Evolutionary conservation across 2,797 vertebrate genomes (phyloP), one percentile per base, ranked within the genome.

Genomic region (Pempheris klunzingeri): DNA sequence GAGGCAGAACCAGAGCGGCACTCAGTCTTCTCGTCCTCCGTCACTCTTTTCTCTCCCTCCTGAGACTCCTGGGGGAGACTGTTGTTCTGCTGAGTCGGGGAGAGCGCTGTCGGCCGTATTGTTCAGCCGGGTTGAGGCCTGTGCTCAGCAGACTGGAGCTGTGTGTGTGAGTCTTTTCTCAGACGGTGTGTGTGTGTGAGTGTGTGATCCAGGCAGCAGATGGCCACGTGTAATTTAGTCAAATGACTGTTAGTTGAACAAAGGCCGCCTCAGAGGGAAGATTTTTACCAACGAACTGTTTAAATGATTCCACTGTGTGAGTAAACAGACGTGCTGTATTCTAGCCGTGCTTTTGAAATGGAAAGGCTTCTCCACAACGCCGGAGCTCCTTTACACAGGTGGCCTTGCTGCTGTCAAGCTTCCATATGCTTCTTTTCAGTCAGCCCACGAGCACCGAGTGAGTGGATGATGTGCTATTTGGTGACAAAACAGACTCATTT

Each of bases 191-290:
- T n/a, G n/a, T n/a, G n/a, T n/a, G n/a, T n/a, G n/a, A n/a, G 20
- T 26, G 3, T 54, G 39, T 34, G 32, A 67, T 60, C 43, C 47
- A 39, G 54, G 28, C 15, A 36, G 17, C 77, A 76, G 71, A 74
- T 72, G 54, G 68, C 32, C 15, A n/a, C 30, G 55, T 77, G 54
- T 64, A 43, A 77, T 75, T 81, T 26, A 24, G 26, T 43, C 22
- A 39, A 72, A 74, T 49, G 12, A 72, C 34, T 47, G 14, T 1
- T 38, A 50, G 53, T 76, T 50, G 32, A 47, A 66, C 55, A 59
- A 61, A 82, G 44, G 20, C 7, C 12, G 14, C 30, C 49, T 34
- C 28, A 18, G 13, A 22, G 41, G 44, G 11, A 67, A 41, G 32
- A 62, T 67, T 26, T 71, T 11, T 39, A 50, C 18, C 5, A 20